Base-by-base conservation (phyloP, 2,797 vertebrate genomes). In the Geotrypetes seraphini region DNA sequence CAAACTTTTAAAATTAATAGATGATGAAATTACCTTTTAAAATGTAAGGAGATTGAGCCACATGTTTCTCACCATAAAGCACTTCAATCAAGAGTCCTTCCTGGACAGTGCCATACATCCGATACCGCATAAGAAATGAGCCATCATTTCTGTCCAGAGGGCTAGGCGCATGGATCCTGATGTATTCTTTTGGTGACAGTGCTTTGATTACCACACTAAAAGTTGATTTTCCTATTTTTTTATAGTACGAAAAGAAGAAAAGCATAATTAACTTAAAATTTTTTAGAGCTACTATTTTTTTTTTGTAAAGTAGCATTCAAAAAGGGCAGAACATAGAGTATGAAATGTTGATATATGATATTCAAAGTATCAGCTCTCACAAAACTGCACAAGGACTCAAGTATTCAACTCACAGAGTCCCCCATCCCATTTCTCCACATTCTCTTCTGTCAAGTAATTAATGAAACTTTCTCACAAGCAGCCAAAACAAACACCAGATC, bases 91-190 rank as follows among this genome's bases (percentile, higher is more conserved):
- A 79, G 41, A 97, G 71, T n/a, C 90, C 91, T 28, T 44, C 47
- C 3, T 9, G 42, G 10, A 65, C 69, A 5, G 81, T 83, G 11
- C 78, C 79, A 19, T 97, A 90, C 54, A 96, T 79, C 6, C 91
- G 81, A 36, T 90, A 95, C 33, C 89, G 60, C 50, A 89, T 73
- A 29, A 96, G 75, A 70, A 95, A 92, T 10, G 92, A 88, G 4
- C 91, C 92, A 30, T 96, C 91, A 0, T 79, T 85, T 33, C 92
- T 69, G 55, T 96, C 92, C 73, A 94, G 57, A 17, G 87, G 87
- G 1, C 63, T 60, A 7, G 89, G 79, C 1, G 79, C 63, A 5
- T 97, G 86, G 59, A 94, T 79, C 5, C 89, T 83, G 34, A 83
- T 32, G 33, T 66, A 53, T 52, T 96, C 90, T 50, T 77, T 78